phyloP scores from a whole-genome alignment of 2,113 vertebrate genomes.

The Tachycineta bicolor region DNA sequence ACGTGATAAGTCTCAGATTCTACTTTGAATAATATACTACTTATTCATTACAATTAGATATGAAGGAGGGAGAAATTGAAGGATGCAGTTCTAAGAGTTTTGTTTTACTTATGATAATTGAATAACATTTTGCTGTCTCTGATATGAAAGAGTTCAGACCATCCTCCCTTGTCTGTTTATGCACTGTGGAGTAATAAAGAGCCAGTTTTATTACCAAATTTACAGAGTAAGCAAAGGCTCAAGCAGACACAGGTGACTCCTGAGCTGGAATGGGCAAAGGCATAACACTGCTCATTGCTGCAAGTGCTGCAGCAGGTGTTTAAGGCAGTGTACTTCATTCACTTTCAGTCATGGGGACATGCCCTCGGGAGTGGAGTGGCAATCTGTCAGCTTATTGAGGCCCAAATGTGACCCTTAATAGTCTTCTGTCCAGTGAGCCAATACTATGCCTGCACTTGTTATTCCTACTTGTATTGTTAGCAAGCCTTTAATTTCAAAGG shows the following conservation, averaged over 20 bases:
- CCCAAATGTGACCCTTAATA: neutral
- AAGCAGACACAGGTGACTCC: neutral
- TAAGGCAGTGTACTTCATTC: neutral
- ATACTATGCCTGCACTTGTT: neutral
- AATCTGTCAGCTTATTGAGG: neutral
- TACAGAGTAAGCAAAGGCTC: neutral
- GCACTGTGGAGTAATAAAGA: neutral
- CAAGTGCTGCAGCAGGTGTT: neutral
- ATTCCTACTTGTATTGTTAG: neutral
- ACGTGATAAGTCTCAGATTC: neutral
- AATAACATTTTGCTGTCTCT: neutral
- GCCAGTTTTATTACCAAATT: neutral
- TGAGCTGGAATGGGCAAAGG: neutral
- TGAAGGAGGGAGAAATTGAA: neutral
- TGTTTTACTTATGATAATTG: neutral
- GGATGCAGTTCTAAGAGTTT: neutral
- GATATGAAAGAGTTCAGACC: neutral
- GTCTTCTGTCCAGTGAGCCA: neutral
- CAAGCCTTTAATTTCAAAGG: neutral
- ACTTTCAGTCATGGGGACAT: neutral
- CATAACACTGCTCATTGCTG: neutral
- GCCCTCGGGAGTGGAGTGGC: neutral
- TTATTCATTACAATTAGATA: neutral
- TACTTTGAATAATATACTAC: neutral
- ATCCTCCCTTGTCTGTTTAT: neutral